Conservation (phyloP, 2,888 invertebrate genomes). For the Aleiodes alternator region DNA sequence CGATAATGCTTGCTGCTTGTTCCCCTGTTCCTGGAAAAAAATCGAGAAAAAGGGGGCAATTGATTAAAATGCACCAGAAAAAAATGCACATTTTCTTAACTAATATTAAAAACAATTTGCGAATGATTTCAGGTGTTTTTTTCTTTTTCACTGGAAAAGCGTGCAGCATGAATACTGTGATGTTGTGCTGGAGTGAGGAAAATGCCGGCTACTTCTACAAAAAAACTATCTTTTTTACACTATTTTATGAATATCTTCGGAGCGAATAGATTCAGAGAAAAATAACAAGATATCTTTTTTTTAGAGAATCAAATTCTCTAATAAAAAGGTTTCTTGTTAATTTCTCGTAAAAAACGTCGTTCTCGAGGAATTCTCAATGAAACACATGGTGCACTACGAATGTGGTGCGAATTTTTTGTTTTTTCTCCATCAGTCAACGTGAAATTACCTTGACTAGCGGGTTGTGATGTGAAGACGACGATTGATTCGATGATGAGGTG, state of each 20-base stretch:
- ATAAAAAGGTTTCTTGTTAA: no score
- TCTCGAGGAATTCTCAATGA: no score
- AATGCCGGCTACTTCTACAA: slow-evolving; percentile 38
- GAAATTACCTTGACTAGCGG: slow-evolving; percentile 70
- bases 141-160: slow-evolving; percentile 14
- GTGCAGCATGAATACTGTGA: slow-evolving; percentile 27
- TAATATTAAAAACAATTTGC: neutral
- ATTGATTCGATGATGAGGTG: slow-evolving; percentile 65
- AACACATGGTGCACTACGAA: slow-evolving; percentile 1
- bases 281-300: no score
- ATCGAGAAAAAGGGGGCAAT: neutral
- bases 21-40: slow-evolving; percentile 80
- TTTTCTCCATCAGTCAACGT: slow-evolving; percentile 34
- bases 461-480: slow-evolving; percentile 55
- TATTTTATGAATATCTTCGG: no score
- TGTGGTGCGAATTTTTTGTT: slow-evolving; percentile 18
- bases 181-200: slow-evolving; percentile 13
- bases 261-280: no score
- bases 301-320: no score
- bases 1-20: slow-evolving; percentile 89
- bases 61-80: neutral
- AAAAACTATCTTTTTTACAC: neutral
- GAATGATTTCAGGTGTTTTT: neutral
- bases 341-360: no score
- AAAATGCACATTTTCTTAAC: neutral